Conservation (phyloP, 2,888 invertebrate genomes). For the Philopedon plagiatum region DNA sequence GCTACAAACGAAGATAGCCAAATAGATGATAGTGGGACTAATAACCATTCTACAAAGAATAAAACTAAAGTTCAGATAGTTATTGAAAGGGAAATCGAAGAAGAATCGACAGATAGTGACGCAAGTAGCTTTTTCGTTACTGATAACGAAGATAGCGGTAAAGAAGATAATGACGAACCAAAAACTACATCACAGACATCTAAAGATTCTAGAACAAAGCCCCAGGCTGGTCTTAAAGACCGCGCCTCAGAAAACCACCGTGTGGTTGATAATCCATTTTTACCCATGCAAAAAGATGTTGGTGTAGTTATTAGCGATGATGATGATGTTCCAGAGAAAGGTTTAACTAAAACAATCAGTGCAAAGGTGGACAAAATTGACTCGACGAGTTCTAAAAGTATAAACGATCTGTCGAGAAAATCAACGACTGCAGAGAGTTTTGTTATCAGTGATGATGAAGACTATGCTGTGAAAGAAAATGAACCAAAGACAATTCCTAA, state of each 20-base stretch:
- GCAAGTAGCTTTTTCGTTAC: slow-evolving; percentile 8
- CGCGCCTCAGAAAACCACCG: too few relatives aligned
- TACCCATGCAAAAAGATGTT: background rate
- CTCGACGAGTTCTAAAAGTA: too few relatives aligned
- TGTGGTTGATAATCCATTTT: background rate
- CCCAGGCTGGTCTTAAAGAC: too few relatives aligned
- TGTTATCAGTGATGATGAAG: background rate
- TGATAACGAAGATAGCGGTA: background rate
- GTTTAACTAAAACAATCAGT: too few relatives aligned
- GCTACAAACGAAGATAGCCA: background rate
- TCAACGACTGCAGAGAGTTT: background rate
- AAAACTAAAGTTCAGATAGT: background rate
- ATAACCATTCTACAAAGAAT: background rate
- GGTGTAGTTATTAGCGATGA: background rate
- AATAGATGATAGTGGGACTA: too few relatives aligned
- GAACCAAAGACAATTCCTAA: background rate
- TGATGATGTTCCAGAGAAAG: background rate
- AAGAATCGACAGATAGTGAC: background rate
- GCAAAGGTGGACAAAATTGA: too few relatives aligned
- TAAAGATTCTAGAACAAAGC: too few relatives aligned
- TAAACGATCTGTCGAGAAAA: background rate
- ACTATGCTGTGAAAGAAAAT: background rate
- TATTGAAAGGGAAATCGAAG: background rate
- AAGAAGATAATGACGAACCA: background rate
- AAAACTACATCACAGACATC: background rate